Evolutionary conservation across 2,113 vertebrate species (phyloP), one percentile per base, ranked within the genome.

Genomic region (Sander vitreus): DNA sequence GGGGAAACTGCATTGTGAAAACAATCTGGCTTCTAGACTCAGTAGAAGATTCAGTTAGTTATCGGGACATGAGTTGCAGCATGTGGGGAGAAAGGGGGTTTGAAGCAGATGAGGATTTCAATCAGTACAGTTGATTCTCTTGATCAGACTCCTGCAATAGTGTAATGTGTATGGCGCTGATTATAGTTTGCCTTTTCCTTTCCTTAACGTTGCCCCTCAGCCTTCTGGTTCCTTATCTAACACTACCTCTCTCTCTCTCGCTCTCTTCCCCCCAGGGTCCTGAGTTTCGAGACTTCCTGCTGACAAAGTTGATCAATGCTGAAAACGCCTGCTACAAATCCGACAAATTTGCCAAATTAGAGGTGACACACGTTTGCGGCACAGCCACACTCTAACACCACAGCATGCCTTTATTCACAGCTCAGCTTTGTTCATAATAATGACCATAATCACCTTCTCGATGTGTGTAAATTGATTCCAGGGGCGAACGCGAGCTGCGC

Each of bases 281-380:
- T 0, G 97, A 99, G 89, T 98, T 99, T 90, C 96, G 97, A 85
- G 97, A 98, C 88, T 99, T 98, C 91, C 94, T 99, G 87, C 94
- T 99, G 94, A 97, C 98, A 0, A 99, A 99, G 92, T 94, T 99
- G 89, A 99, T 99, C 94, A 99, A 99, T 23, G 98, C 97, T 0
- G 98, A 99, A 88, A 97, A 97, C 0, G 97, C 98, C 80, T 99
- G 98, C 89, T 99, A 97, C 95, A 97, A 96, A 84, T 98, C 98
- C 0, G 98, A 99, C 91, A 99, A 98, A 95, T 99, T 99, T 3
- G 97, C 98, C 91, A 99, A 99, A 87, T 95, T 99, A 69, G 98
- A 99, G 97, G 98, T 98, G 93, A 95, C 57, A 51, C 78, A 80
- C 27, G 43, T 70, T 15, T 39, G 11, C 39, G 39, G 8, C 78